A percentile compares a stretch with the other conserved stretches of the same genome.
These are phyloP conservation scores for Myodes glareolus DNA, from an alignment of 2,113 vertebrate species.

Conservation along the genomic window DNA sequence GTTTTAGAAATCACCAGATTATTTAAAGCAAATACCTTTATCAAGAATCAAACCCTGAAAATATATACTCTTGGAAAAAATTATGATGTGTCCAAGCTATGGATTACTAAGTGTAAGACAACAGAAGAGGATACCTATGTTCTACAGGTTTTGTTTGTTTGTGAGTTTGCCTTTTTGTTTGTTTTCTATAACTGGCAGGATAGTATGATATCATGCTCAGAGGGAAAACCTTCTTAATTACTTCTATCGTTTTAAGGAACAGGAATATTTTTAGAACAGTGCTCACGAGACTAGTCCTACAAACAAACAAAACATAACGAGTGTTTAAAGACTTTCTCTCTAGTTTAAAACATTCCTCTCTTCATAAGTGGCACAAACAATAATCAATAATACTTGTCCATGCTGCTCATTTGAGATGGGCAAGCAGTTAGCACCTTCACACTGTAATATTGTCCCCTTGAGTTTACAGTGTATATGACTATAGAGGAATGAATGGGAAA, in stretches of 20 bases:
- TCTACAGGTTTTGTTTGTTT: background rate
- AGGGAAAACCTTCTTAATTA: background rate
- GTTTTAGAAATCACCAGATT: background rate
- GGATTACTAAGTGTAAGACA: background rate
- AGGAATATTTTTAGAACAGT: background rate
- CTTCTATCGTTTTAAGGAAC: background rate
- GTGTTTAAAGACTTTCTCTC: background rate
- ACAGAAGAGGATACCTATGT: background rate
- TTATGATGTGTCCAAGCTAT: background rate
- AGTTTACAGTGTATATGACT: background rate
- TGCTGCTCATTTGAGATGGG: background rate
- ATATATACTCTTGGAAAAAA: background rate
- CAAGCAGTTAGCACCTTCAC: background rate
- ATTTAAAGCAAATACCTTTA: background rate
- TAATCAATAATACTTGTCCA: background rate
- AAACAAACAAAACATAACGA: slow-evolving; percentile 18
- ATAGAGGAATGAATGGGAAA: background rate
- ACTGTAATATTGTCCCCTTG: background rate
- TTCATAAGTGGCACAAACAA: background rate
- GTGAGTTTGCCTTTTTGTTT: background rate
- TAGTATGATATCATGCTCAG: background rate
- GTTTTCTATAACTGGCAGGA: background rate
- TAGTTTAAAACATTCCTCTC: background rate
- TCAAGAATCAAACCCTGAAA: background rate
- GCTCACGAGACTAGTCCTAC: background rate